phyloP scores from a whole-genome alignment of 2,113 vertebrate species.

The Leucopsar rothschildi region DNA sequence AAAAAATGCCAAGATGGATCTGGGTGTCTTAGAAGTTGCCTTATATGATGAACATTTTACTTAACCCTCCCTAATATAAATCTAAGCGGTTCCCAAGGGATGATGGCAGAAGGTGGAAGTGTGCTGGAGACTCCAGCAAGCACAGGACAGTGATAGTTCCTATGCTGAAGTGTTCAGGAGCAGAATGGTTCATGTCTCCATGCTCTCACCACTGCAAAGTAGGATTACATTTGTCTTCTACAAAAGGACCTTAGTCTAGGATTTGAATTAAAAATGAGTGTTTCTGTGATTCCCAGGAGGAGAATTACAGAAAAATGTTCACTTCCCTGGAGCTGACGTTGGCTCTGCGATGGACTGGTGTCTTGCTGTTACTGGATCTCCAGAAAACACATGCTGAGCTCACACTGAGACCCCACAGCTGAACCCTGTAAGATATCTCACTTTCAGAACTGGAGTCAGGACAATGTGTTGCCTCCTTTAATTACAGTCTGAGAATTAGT shows the following conservation, averaged over 20 bases:
- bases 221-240: background rate
- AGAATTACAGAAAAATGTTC: background rate
- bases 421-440: fast-evolving
- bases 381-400: background rate
- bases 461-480: background rate
- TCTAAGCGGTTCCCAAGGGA: background rate
- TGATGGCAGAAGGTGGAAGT: background rate
- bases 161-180: background rate
- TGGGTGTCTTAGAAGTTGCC: background rate
- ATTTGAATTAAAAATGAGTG: background rate
- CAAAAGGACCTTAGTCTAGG: background rate
- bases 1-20: background rate
- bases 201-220: background rate
- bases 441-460: background rate
- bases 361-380: background rate
- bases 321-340: background rate
- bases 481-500: background rate
- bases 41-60: background rate
- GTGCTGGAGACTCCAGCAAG: background rate
- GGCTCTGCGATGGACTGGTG: background rate
- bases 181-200: background rate
- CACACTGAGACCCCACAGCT: background rate
- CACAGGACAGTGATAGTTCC: background rate
- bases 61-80: background rate
- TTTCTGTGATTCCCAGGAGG: background rate